These are phyloP conservation scores for Thamnaconus septentrionalis DNA, from an alignment of 2,113 vertebrate genomes.

Conservation along the genomic window DNA sequence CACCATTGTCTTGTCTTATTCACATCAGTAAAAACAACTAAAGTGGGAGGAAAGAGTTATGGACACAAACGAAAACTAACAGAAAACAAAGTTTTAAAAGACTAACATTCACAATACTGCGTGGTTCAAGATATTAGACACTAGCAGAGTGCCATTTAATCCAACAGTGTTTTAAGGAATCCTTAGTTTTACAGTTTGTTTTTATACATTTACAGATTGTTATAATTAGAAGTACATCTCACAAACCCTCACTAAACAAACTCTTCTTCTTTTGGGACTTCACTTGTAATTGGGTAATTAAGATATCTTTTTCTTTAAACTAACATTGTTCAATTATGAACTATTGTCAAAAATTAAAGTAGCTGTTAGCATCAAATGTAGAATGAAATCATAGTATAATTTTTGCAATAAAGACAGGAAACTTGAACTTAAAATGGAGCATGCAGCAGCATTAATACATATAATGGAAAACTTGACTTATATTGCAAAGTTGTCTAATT, in stretches of 20 bases:
- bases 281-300: no score
- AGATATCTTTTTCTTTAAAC: neutral
- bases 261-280: no score
- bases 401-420: neutral
- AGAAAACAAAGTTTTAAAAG: conserved; percentile 31
- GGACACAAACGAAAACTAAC: conserved; percentile 35
- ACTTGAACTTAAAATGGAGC: conserved; percentile 1
- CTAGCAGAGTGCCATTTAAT: no score
- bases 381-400: no score
- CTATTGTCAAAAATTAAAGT: neutral
- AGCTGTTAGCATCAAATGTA: neutral
- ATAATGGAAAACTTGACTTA: conserved; percentile 1
- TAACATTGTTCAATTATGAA: neutral
- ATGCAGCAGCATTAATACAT: conserved; percentile 30
- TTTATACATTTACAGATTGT: no score
- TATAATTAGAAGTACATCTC: no score
- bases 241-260: no score
- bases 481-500: neutral
- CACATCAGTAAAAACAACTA: conserved; percentile 67
- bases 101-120: conserved; percentile 70
- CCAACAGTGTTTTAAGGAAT: no score
- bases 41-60: conserved; percentile 37
- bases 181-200: no score
- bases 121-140: no score
- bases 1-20: conserved; percentile 64